phyloP scores from a whole-genome alignment of 2,113 vertebrate species.

The Psittacara wagleri region DNA sequence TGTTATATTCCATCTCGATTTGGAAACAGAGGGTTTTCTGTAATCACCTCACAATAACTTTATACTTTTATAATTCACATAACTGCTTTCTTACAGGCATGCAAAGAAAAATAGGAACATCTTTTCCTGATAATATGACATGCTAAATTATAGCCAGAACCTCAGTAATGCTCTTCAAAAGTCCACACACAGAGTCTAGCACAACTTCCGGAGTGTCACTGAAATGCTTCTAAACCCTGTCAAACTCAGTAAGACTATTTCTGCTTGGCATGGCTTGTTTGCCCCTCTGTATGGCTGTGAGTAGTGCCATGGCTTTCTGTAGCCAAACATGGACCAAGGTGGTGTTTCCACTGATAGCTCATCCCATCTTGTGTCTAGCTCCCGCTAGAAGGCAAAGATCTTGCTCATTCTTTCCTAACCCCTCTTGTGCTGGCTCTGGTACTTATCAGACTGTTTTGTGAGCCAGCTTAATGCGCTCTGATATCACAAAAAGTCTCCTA shows the following conservation, averaged over 20 bases:
- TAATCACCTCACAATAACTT: not conserved
- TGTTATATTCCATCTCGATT: not conserved
- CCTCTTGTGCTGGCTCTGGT: not conserved
- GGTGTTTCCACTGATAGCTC: not conserved
- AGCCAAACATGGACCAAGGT: fast-evolving
- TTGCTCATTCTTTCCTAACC: not conserved
- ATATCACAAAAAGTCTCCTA: not conserved
- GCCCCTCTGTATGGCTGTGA: not conserved
- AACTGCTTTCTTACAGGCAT: not conserved
- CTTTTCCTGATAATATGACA: not conserved
- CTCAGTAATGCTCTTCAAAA: not conserved
- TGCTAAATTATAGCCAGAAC: not conserved
- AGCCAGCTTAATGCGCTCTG: not conserved
- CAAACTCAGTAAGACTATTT: not conserved
- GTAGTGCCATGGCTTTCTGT: not conserved
- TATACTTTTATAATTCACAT: not conserved
- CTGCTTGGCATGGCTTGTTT: not conserved
- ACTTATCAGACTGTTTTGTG: not conserved
- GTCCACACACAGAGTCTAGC: not conserved
- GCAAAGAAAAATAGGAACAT: not conserved
- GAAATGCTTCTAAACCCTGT: not conserved
- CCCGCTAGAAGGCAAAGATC: not conserved
- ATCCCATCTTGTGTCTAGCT: not conserved
- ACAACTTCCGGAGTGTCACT: not conserved
- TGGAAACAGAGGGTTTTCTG: not conserved